Evolutionary conservation across 2,113 vertebrate genomes (phyloP).

Genomic region (Pica pica): DNA sequence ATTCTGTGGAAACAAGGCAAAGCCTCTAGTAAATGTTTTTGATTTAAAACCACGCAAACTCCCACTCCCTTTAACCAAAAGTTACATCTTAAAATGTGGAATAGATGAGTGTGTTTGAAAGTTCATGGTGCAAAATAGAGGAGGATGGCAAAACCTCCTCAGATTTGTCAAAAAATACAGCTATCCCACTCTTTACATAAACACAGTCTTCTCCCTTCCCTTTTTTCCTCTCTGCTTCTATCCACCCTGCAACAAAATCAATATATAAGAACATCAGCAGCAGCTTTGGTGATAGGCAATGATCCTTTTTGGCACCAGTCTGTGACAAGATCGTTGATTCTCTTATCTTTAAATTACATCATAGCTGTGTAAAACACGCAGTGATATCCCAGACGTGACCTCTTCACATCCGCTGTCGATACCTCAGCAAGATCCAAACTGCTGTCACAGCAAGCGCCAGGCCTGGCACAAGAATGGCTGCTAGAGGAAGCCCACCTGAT

Average conservation of each 20-base stretch:
- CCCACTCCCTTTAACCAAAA: background rate
- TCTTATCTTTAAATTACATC: constrained; percentile 62
- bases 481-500: constrained; percentile 65
- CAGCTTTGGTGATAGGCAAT: constrained; percentile 49
- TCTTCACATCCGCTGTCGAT: constrained; percentile 70
- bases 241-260: constrained; percentile 18
- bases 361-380: constrained; percentile 20
- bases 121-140: constrained; percentile 24
- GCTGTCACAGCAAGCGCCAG: constrained; percentile 51
- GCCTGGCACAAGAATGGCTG: constrained; percentile 69
- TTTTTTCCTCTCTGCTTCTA: background rate
- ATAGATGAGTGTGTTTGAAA: background rate
- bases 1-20: constrained; percentile 7
- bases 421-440: constrained; percentile 70
- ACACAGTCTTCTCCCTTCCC: background rate
- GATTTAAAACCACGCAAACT: constrained; percentile 1
- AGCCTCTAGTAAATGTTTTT: background rate
- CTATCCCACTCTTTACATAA: background rate
- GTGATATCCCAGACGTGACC: background rate
- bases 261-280: constrained; percentile 35
- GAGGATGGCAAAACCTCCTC: background rate
- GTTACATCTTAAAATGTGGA: background rate
- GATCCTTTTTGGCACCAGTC: constrained; percentile 48
- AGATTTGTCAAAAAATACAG: background rate
- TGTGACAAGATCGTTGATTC: constrained; percentile 53